phyloP scores from a whole-genome alignment of 2,797 vertebrate species.

The Eleutherodactylus coqui region DNA sequence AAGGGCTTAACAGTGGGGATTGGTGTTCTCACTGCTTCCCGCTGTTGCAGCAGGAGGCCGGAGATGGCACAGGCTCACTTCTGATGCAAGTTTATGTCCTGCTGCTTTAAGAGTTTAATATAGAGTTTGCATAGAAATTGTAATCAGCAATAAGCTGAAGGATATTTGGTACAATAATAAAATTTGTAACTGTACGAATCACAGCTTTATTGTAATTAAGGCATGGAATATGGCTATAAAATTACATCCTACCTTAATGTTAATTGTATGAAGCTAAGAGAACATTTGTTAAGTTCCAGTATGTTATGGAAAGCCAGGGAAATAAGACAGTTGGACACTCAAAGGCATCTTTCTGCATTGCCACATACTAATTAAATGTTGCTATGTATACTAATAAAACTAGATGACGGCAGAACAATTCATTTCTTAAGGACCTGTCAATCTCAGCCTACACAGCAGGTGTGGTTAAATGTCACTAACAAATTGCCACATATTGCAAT shows the following conservation, averaged over 20 bases:
- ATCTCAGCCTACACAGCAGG: constrained; percentile 24
- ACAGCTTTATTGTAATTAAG: neutral
- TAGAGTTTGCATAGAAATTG: neutral
- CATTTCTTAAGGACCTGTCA: neutral
- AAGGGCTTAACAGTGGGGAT: too few species aligned
- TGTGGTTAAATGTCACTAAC: constrained; percentile 21
- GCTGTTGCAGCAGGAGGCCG: too few species aligned
- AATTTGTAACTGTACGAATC: neutral
- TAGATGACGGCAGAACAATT: neutral
- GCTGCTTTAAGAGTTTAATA: too few species aligned
- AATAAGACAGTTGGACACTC: neutral
- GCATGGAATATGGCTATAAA: neutral
- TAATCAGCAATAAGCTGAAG: neutral
- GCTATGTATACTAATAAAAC: constrained; percentile 56
- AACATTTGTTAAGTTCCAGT: neutral
- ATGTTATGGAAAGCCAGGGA: neutral
- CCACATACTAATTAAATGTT: neutral
- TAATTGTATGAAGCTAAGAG: neutral
- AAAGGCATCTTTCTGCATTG: neutral
- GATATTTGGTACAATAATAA: neutral
- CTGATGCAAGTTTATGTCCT: too few species aligned
- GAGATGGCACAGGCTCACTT: too few species aligned
- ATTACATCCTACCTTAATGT: neutral
- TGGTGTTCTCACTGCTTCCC: too few species aligned
- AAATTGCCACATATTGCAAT: constrained; percentile 20